phyloP scores from a whole-genome alignment of 2,113 vertebrate genomes.

The Ceyx margarethae region DNA sequence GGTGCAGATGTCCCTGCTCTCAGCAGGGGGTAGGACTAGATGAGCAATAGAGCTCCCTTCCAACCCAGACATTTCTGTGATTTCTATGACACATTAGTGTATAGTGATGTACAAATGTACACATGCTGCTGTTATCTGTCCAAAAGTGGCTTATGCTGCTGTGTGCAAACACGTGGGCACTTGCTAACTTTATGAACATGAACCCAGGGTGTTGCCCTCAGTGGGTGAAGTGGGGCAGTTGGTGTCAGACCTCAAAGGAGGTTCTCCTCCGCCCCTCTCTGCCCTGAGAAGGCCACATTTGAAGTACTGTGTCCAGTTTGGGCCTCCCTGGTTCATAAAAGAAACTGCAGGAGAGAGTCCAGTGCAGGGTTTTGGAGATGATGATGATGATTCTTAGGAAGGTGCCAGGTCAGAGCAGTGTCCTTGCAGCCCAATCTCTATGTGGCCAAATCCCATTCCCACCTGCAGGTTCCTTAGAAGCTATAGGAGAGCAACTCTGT shows the following conservation, averaged over 20 bases:
- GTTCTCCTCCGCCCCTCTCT: too few relatives aligned
- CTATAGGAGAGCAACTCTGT: background rate
- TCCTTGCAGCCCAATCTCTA: background rate
- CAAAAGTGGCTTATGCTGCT: background rate
- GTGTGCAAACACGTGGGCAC: background rate
- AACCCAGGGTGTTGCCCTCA: background rate
- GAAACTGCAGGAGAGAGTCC: too few relatives aligned
- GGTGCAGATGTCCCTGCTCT: too few relatives aligned
- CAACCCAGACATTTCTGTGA: too few relatives aligned
- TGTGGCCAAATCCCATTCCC: background rate
- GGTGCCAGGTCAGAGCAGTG: background rate
- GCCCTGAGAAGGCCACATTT: too few relatives aligned
- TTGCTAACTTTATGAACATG: background rate
- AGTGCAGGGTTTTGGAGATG: too few relatives aligned
- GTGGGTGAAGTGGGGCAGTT: background rate
- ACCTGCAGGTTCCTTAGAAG: background rate
- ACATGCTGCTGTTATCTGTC: background rate
- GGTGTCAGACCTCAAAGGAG: background rate
- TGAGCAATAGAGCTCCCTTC: too few relatives aligned
- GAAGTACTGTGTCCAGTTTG: too few relatives aligned
- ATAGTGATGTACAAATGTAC: background rate
- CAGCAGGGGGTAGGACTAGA: too few relatives aligned
- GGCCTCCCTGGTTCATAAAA: too few relatives aligned
- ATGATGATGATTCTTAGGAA: background rate
- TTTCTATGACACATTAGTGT: accelerated